These are phyloP conservation scores for Troides helena DNA, from an alignment of 2,888 invertebrate genomes.

Conservation along the genomic window DNA sequence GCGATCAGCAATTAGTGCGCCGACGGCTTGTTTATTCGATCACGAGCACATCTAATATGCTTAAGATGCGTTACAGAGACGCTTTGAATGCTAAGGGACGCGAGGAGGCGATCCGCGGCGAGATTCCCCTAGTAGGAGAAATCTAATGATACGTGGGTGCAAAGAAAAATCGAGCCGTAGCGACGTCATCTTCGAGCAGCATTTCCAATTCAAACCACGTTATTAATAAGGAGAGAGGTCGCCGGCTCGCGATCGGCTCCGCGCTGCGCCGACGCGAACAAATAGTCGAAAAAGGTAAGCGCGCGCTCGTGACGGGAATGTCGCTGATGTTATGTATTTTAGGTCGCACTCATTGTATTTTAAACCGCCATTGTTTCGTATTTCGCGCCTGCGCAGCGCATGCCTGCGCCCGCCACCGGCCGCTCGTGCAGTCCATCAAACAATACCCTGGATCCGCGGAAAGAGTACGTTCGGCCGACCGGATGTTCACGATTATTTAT, in stretches of 20 bases:
- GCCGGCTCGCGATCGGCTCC: slow-evolving; percentile 55
- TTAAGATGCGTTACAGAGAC: slow-evolving; percentile 38
- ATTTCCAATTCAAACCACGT: slow-evolving; percentile 71
- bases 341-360: slow-evolving; percentile 75
- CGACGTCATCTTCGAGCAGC: slow-evolving; percentile 30
- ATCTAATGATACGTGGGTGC: slow-evolving; percentile 39
- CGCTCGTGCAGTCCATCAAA: slow-evolving; percentile 18
- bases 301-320: slow-evolving; percentile 76
- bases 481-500: not conserved
- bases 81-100: slow-evolving; percentile 48
- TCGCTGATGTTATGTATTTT: slow-evolving; percentile 68
- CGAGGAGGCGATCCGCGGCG: slow-evolving; percentile 29
- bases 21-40: slow-evolving; percentile 50
- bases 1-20: slow-evolving; percentile 63
- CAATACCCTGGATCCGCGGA: slow-evolving; percentile 17
- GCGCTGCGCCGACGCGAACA: slow-evolving; percentile 55
- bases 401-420: slow-evolving; percentile 24
- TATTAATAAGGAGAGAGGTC: slow-evolving; percentile 66
- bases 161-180: slow-evolving; percentile 31
- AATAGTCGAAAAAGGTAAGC: slow-evolving; percentile 74
- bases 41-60: slow-evolving; percentile 65
- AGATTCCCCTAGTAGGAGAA: slow-evolving; percentile 33
- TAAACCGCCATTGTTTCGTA: slow-evolving; percentile 76
- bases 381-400: slow-evolving; percentile 42
- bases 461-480: not conserved